phyloP scores from a whole-genome alignment of 2,888 invertebrate species.

The Cheilosia vulpina region DNA sequence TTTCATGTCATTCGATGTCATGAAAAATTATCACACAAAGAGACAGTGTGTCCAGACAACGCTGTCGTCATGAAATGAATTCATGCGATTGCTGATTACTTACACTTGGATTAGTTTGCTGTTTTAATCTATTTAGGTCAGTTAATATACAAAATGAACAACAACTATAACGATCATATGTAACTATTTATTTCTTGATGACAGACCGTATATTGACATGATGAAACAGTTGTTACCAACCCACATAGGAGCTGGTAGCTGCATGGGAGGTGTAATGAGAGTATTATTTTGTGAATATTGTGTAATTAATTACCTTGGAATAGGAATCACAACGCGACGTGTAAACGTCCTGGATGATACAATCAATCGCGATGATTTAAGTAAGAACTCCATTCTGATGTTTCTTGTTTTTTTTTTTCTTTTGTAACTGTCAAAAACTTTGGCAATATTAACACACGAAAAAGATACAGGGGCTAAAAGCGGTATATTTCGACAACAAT shows the following conservation, averaged over 20 bases:
- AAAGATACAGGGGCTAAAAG: conserved; percentile 53
- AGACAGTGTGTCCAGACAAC: background rate
- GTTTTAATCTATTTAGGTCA: conserved; percentile 48
- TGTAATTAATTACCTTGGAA: conserved; percentile 82
- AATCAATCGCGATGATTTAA: conserved; percentile 82
- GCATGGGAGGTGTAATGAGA: background rate
- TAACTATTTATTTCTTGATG: background rate
- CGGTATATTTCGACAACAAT: background rate
- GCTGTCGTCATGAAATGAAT: conserved; percentile 20
- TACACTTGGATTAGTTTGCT: conserved; percentile 6
- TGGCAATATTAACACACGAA: conserved; percentile 26
- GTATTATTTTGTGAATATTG: conserved; percentile 10
- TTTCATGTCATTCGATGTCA: conserved; percentile 23
- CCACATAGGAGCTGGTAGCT: background rate
- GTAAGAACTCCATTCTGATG: conserved; percentile 82
- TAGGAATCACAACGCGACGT: conserved; percentile 82
- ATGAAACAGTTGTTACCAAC: background rate
- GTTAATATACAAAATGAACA: conserved; percentile 4
- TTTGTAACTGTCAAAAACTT: conserved; percentile 25
- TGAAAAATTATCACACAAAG: background rate
- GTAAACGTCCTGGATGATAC: conserved; percentile 82
- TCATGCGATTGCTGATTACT: background rate
- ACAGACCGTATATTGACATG: background rate
- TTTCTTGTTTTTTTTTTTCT: conserved; percentile 4
- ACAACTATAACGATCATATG: background rate